Percentiles rank a stretch among this genome's conserved stretches.
Evolutionary conservation across 2,113 vertebrate species (phyloP).

Genomic region (Pluvianellus socialis): DNA sequence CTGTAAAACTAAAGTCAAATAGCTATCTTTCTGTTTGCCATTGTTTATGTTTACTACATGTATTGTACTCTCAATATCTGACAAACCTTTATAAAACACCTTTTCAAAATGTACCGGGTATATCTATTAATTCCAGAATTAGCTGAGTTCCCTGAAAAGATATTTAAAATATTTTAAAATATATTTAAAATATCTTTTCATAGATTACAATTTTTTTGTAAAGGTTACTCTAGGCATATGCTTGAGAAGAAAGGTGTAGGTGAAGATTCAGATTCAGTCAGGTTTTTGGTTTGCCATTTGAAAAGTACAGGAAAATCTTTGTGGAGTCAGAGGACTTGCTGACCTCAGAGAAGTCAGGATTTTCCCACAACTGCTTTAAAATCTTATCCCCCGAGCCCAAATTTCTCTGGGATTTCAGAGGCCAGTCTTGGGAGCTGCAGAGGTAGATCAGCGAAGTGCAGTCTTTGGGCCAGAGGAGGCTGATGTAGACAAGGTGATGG

Average conservation of each 20-base stretch:
- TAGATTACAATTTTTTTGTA: neutral
- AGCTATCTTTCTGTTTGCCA: neutral
- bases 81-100: neutral
- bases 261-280: neutral
- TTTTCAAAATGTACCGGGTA: neutral
- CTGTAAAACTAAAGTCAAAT: neutral
- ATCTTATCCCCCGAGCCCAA: neutral
- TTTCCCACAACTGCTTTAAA: neutral
- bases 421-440: neutral
- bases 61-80: neutral
- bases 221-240: neutral
- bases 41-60: neutral
- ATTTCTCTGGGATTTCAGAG: neutral
- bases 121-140: neutral
- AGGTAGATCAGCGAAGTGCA: neutral
- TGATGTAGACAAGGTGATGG: neutral
- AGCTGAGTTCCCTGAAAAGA: neutral
- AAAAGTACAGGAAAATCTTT: neutral
- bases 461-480: fast-evolving
- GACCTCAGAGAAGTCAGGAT: neutral
- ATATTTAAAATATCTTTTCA: neutral
- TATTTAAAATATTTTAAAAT: neutral
- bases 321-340: neutral
- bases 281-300: neutral
- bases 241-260: neutral